Base-by-base conservation (phyloP, 2,888 invertebrate species). In the Mechanitis mazaeus region DNA sequence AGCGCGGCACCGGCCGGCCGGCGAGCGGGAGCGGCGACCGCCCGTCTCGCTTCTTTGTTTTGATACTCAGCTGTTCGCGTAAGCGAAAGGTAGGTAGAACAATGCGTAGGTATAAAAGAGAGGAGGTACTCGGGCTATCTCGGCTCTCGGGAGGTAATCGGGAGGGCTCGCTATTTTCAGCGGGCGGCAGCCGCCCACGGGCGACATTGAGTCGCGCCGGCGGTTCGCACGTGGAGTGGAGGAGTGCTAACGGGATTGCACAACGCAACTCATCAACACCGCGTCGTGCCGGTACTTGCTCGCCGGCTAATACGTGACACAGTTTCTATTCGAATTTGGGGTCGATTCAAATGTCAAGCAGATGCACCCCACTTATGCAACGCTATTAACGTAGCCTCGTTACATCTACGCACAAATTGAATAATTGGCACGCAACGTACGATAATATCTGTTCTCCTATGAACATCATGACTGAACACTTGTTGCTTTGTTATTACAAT, bases 251-350 rank as follows among this genome's bases (percentile, higher is more conserved):
- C 87, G 87, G 88, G 85, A 87, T 88, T 89, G 88, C 89, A 88
- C 87, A 89, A 88, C 83, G 73, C 69, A 73, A 72, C 70, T 70
- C 72, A 71, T 69, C 71, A 65, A 66, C 71, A 68, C 68, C 62
- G 71, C 50, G 68, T 70, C 75, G 73, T 59, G 70, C 76, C 79
- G 79, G 79, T 78, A 77, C 76, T 78, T 78, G 80, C 79, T 77
- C 77, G 79, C 81, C 81, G 83, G 78, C 80, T 82, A 77, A 81
- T 83, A 80, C 85, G 83, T 89, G 89, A 88, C 89, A 89, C 85
- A 89, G 89, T 87, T 90, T 90, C 89, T 88, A 89, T 90, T 90
- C 87, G 83, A 85, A 90, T 89, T 89, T 89, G 87, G 88, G 89
- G 89, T 86, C 89, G 85, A 90, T 87, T 84, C 85, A 90, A 90